Evolutionary conservation across 2,888 invertebrate species (phyloP), one percentile per base, ranked within the genome.

Genomic region (Hermaeophaga mercurialis): DNA sequence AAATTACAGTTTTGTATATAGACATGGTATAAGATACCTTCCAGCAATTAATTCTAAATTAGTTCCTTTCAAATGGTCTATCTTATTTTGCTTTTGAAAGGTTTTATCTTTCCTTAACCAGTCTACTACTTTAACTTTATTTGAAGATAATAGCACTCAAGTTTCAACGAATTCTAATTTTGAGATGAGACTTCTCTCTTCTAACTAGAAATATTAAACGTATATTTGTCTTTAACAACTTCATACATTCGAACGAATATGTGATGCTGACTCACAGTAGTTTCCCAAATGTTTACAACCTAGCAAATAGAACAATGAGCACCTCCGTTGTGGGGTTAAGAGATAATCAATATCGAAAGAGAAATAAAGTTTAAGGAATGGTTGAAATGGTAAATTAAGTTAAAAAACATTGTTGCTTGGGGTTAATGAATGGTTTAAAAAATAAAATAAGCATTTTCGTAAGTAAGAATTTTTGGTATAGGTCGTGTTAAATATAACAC

Each of bases 291-390:
- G 49, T 58, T 60, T 38, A 58, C 56, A 44, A 46, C 22, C 48
- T 50, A 28, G 31, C 33, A 48, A 47, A 15, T 52, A 48, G 49
- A 56, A 52, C 56, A 44, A 58, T 55, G 41, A 45, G 48, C 11
- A 52, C 17, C 34, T 46, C 53, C 45, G 45, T 53, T 43, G 14
- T 36, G 33, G 24, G 45, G 38, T 43, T 57, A 45, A 47, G 45
- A 54, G 46, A 56, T n/a, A n/a, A n/a, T 56, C 61, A 55, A 61
- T 61, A 56, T 56, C 41, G 28, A 12, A 56, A 39, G 18, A 19
- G 34, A 47, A 34, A 28, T 44, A 44, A 8, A 44, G 9, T 36
- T 36, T 5, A n/a, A 28, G n/a, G n/a, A n/a, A n/a, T n/a, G n/a
- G n/a, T n/a, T n/a, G n/a, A n/a, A n/a, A n/a, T n/a, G n/a, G n/a